Evolutionary conservation across 2,797 vertebrate species (phyloP).

Genomic region (Halcyon smyrnensis): DNA sequence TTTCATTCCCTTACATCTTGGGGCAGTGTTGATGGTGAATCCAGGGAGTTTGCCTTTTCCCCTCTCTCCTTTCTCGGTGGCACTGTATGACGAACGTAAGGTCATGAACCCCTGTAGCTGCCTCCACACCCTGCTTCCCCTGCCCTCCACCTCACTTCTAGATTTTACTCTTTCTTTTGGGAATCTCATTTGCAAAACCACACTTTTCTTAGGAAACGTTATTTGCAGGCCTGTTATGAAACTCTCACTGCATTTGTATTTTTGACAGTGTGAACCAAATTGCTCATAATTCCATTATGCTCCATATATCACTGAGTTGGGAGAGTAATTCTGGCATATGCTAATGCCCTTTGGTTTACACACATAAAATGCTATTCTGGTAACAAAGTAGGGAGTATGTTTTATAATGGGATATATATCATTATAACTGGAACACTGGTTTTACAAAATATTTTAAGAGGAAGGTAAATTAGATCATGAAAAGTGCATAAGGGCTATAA

Average conservation of each 20-base stretch:
- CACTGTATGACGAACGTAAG: rapidly evolving
- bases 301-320: slow-evolving; percentile 19
- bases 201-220: not conserved
- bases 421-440: slow-evolving; percentile 75
- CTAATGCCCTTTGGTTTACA: slow-evolving; percentile 46
- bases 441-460: slow-evolving; percentile 80
- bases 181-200: slow-evolving; percentile 32
- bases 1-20: not conserved
- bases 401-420: slow-evolving; percentile 74
- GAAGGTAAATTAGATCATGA: slow-evolving; percentile 81
- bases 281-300: slow-evolving; percentile 52
- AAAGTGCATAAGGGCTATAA: slow-evolving; percentile 78
- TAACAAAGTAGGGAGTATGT: slow-evolving; percentile 60
- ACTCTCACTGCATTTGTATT: slow-evolving; percentile 37
- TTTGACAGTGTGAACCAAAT: slow-evolving; percentile 50
- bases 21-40: not conserved
- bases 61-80: not conserved
- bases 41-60: not conserved
- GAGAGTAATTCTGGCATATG: slow-evolving; percentile 41
- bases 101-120: not conserved
- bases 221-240: slow-evolving; percentile 23
- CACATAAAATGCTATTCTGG: slow-evolving; percentile 33
- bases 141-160: not conserved
- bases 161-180: not conserved
- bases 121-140: not conserved